Evolutionary conservation across 2,888 invertebrate species (phyloP).

Genomic region (Horisme vitalbata): DNA sequence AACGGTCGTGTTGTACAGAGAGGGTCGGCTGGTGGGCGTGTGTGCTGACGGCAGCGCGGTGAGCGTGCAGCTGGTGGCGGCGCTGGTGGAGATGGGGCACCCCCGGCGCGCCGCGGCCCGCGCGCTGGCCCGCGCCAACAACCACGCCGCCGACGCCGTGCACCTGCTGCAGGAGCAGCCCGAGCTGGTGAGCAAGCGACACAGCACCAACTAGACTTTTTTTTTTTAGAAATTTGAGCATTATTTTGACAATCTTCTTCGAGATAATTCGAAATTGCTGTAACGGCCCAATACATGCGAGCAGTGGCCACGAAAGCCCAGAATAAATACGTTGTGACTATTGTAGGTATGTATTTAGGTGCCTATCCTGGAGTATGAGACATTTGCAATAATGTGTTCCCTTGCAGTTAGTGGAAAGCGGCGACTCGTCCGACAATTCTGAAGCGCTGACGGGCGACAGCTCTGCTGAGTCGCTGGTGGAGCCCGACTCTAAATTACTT

Average conservation of each 20-base stretch:
- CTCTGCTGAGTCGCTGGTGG: conserved; percentile 50
- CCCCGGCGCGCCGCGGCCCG: conserved; percentile 78
- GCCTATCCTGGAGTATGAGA: too few relatives aligned
- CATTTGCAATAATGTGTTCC: background rate
- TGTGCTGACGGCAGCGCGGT: conserved; percentile 84
- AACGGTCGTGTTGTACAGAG: too few relatives aligned
- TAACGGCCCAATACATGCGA: too few relatives aligned
- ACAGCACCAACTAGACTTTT: too few relatives aligned
- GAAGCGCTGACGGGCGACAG: conserved; percentile 38
- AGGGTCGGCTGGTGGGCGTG: conserved; percentile 80
- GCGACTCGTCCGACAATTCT: conserved; percentile 38
- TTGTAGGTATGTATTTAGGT: too few relatives aligned
- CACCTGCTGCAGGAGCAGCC: conserved; percentile 85
- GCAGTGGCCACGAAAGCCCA: too few relatives aligned
- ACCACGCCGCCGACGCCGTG: conserved; percentile 87
- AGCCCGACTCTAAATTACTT: conserved; percentile 57
- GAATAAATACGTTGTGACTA: too few relatives aligned
- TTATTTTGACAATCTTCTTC: too few relatives aligned
- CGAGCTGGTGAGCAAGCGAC: conserved; percentile 57
- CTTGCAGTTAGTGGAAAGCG: conserved; percentile 46
- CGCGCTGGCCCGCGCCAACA: conserved; percentile 86
- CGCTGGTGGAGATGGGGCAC: conserved; percentile 88
- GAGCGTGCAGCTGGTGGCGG: conserved; percentile 71
- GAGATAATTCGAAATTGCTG: too few relatives aligned
- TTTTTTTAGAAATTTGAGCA: too few relatives aligned